phyloP scores from a whole-genome alignment of 2,888 invertebrate genomes.

The Apodemia zela region DNA sequence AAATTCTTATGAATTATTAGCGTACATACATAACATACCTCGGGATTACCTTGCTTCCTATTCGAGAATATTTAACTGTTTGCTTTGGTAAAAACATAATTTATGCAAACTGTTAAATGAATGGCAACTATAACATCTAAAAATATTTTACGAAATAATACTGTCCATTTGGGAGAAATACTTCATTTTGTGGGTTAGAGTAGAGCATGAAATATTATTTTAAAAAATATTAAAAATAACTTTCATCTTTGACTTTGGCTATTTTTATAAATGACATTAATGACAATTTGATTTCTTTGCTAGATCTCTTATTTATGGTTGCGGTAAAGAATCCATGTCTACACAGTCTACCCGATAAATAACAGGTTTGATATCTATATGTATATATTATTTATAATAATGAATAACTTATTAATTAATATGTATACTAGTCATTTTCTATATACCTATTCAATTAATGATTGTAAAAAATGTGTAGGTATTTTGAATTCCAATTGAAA shows the following conservation, averaged over 20 bases:
- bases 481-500: too few species aligned
- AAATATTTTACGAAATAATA: constrained; percentile 42
- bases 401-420: too few species aligned
- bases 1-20: constrained; percentile 22
- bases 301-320: not conserved
- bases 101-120: constrained; percentile 49
- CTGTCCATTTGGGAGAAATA: constrained; percentile 39
- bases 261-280: constrained; percentile 66
- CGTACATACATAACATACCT: constrained; percentile 51
- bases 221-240: constrained; percentile 69
- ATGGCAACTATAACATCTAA: constrained; percentile 41
- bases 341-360: too few species aligned
- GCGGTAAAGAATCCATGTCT: not conserved
- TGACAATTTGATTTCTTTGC: not conserved
- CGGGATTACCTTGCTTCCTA: constrained; percentile 58
- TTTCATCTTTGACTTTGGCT: constrained; percentile 68
- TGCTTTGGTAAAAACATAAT: constrained; percentile 73
- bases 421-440: too few species aligned
- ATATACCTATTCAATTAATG: too few species aligned
- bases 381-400: too few species aligned
- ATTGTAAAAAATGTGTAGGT: too few species aligned
- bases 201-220: constrained; percentile 42
- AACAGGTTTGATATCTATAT: too few species aligned
- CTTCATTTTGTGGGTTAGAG: constrained; percentile 45
- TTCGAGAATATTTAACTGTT: constrained; percentile 61